These are phyloP conservation scores for Macrophya annulata DNA, from an alignment of 2,888 invertebrate genomes.

Conservation along the genomic window DNA sequence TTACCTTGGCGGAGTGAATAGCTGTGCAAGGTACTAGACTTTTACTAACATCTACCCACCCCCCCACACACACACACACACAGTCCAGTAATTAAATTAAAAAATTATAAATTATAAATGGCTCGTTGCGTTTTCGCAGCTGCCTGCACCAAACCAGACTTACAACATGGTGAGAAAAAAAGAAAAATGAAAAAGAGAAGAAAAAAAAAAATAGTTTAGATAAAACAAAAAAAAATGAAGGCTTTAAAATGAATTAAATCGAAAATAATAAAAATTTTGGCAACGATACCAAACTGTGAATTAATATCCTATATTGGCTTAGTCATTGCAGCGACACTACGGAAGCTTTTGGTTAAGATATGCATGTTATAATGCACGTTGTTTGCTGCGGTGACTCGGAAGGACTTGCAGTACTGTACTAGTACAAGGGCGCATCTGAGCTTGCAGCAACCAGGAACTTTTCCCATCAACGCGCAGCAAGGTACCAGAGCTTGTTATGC, in stretches of 20 bases:
- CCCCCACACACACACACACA: neutral
- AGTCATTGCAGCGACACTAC: neutral
- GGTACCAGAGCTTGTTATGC: constrained; percentile 77
- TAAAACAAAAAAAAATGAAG: neutral
- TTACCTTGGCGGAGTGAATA: neutral
- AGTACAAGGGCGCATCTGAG: constrained; percentile 68
- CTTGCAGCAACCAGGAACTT: constrained; percentile 73
- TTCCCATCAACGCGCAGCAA: constrained; percentile 77
- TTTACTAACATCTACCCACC: neutral
- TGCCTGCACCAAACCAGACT: neutral
- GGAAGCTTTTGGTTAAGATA: neutral
- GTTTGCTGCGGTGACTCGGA: constrained; percentile 20
- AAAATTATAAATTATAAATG: constrained; percentile 16
- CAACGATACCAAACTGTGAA: neutral
- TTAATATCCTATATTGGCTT: neutral
- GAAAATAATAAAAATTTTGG: neutral
- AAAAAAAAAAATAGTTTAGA: neutral
- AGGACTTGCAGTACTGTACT: neutral
- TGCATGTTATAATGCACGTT: neutral
- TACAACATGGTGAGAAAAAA: neutral
- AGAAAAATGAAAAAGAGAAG: neutral
- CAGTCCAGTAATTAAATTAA: constrained; percentile 25
- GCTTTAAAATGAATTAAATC: no score
- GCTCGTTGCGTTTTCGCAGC: neutral
- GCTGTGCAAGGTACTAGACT: neutral